Evolutionary conservation across 2,797 vertebrate genomes (phyloP).

Genomic region (Mormyrus proboscirostris): DNA sequence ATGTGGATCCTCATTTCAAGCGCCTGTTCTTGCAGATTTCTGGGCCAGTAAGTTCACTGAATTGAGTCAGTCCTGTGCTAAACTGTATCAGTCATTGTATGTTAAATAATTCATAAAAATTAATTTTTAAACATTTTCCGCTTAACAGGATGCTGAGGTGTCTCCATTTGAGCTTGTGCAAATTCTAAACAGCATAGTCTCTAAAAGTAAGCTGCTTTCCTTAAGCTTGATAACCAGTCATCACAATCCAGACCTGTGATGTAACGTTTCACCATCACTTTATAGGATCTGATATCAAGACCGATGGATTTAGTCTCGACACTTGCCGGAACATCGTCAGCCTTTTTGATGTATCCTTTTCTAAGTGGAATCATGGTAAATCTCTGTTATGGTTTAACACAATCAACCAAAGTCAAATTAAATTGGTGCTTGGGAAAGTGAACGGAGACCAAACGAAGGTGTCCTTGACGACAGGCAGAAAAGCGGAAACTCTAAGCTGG

Average conservation of each 20-base stretch:
- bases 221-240: not conserved
- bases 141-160: constrained; percentile 72
- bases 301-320: constrained; percentile 58
- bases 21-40: constrained; percentile 72
- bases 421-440: not conserved
- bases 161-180: constrained; percentile 71
- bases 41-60: constrained; percentile 65
- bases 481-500: constrained; percentile 55
- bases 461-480: constrained; percentile 47
- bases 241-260: not conserved
- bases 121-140: not conserved
- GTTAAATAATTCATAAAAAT: not conserved
- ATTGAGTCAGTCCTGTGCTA: not conserved
- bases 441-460: not conserved
- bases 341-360: constrained; percentile 67
- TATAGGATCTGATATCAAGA: constrained; percentile 59
- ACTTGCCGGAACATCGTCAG: constrained; percentile 60
- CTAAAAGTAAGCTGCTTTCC: constrained; percentile 63
- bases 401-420: not conserved
- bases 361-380: not conserved
- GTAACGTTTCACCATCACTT: not conserved
- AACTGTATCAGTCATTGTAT: not conserved
- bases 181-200: constrained; percentile 73
- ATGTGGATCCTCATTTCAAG: constrained; percentile 75
- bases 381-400: not conserved